A percentile compares a stretch with the other conserved stretches of the same genome.
phyloP scores from a whole-genome alignment of 1,140 invertebrate species.

The Lithobius niger region DNA sequence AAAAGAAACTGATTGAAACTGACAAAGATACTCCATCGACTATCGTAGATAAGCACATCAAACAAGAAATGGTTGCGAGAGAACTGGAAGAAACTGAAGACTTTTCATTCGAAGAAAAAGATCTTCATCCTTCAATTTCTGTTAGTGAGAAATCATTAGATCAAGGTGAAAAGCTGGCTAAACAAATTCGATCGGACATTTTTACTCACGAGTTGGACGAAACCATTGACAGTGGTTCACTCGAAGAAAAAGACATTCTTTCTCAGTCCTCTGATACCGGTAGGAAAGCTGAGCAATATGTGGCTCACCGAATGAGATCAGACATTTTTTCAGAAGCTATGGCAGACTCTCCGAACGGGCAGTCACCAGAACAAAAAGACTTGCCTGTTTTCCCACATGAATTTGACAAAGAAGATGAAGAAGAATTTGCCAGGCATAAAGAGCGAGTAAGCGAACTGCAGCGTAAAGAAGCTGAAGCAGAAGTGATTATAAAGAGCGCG shows the following conservation, averaged over 20 bases:
- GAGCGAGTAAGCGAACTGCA: background rate
- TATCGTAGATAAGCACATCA: background rate
- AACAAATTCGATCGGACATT: slow-evolving; percentile 30
- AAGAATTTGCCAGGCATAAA: background rate
- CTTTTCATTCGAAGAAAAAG: background rate
- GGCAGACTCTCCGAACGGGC: slow-evolving; percentile 14
- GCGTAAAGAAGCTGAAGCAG: background rate
- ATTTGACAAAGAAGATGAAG: background rate
- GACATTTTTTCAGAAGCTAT: slow-evolving; percentile 21
- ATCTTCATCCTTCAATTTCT: background rate
- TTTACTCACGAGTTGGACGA: slow-evolving; percentile 30
- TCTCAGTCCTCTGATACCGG: slow-evolving; percentile 7
- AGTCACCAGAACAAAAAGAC: slow-evolving; percentile 20
- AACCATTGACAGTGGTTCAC: slow-evolving; percentile 27
- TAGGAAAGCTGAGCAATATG: slow-evolving; percentile 17
- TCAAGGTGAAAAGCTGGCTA: slow-evolving; percentile 23
- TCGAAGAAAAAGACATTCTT: slow-evolving; percentile 21
- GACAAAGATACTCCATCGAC: background rate
- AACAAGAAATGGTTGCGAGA: background rate
- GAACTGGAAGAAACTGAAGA: background rate
- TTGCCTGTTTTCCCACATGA: slow-evolving; percentile 16
- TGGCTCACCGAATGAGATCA: slow-evolving; percentile 19
- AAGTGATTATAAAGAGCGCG: background rate
- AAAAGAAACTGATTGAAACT: background rate
- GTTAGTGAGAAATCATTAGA: slow-evolving; percentile 11